Base-by-base conservation (phyloP, 2,888 invertebrate genomes). In the Eupithecia exiguata region DNA sequence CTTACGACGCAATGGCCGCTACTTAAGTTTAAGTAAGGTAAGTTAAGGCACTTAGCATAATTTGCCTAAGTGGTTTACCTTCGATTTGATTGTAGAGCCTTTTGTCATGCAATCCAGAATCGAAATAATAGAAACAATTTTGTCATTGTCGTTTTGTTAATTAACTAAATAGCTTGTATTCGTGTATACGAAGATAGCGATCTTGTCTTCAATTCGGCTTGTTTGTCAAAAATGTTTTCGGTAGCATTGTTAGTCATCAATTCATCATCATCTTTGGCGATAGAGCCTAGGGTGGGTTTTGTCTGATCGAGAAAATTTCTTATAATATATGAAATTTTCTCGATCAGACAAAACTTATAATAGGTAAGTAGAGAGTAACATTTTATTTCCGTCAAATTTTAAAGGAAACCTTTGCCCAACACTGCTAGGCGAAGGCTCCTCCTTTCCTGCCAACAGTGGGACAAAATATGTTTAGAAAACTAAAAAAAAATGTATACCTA, bases 61-160 rank as follows among this genome's bases (percentile, higher is more conserved):
- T 83, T 80, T 79, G 69, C 73, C 77, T 79, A 80, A 82, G 80
- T 80, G 80, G 80, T 79, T 78, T 79, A 81, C 80, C 78, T 80
- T 80, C 77, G 77, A 81, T 80, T 82, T 75, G 76, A 79, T 79
- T 79, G 78, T 79, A 82, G 75, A 73, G 78, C 69, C 78, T 72
- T 79, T 79, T 82, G 81, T 81, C 80, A 82, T 82, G 83, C 81
- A 79, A 83, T 78, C 77, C 75, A 74, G 81, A 74, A 75, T 79
- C 72, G 72, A 77, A 76, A 78, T 80, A 80, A 80, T 77, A 77
- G 74, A 69, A 58, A 67, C 77, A 74, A 77, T 79, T 79, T 77
- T 72, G 62, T 65, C 67, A 74, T 53, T 69, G 65, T 30, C 69
- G 73, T 67, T 71, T 69, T 25, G 58, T 68, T 68, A 75, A 73